Base-by-base conservation (phyloP, 2,888 invertebrate genomes). In the Leptodirus hochenwartii region DNA sequence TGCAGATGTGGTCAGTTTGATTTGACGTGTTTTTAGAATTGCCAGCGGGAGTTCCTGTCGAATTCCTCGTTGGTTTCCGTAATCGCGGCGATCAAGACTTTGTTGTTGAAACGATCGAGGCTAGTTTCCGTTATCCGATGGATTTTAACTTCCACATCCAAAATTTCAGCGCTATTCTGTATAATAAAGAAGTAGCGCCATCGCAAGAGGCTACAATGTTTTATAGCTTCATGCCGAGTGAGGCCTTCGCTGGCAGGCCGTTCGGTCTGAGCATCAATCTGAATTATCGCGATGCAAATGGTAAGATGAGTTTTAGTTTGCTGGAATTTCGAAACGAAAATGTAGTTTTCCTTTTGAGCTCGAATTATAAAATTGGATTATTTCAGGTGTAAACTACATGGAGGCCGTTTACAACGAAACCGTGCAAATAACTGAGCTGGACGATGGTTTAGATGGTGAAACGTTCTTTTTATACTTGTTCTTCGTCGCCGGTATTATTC, bases 391-490 rank as follows among this genome's bases (percentile, higher is more conserved):
- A 36, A 51, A 58, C 35, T 75, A 62, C 54, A 69, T 77, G 54
- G 90, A 90, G 55, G 85, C 95, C 24, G 88, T 98, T 3, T 98
- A 85, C 67, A 98, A 98, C 55, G 91, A 96, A 59, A 99, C 98
- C 0, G 69, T 98, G 16, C 84, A 84, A 56, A 84, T 98, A 32
- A 72, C 88, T 3, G 98, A 99, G 58, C 66, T 96, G 22, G 93
- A 96, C 41, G 91, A 93, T 56, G 93, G 50, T 50, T 64, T 98
- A 34, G 96, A 96, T 53, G 91, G 93, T 13, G 98, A 98, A 66
- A 96, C 95, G 13, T 87, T 96, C 66, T 98, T 98, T 74, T 62
- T 99, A 42, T 96, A 96, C 51, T 68, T 98, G 34, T 82, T 98
- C 61, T 66, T 98, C 37, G 84, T 82, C 12, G 95, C 90, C 3